A percentile compares a stretch with the other conserved stretches of the same genome.
Evolutionary conservation across 2,888 invertebrate species (phyloP).

Genomic region (Pristionchus exspectatus): DNA sequence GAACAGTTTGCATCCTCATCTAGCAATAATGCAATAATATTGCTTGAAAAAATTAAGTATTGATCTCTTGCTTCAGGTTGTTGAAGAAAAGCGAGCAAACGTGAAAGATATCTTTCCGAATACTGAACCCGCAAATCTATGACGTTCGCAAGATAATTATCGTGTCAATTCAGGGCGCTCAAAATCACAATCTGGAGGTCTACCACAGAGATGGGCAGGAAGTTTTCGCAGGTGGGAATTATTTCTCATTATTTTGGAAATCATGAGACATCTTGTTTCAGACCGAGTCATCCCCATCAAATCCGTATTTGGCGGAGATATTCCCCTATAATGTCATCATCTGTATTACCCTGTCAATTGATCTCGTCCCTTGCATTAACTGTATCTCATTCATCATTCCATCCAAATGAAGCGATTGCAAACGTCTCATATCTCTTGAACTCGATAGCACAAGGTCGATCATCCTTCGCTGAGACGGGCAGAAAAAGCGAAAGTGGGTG

Average conservation of each 20-base stretch:
- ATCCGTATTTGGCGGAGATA: neutral
- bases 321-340: neutral
- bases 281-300: constrained; percentile 14
- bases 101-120: no score
- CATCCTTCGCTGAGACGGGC: neutral
- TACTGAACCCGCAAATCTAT: no score
- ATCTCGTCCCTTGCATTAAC: neutral
- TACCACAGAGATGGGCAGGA: neutral
- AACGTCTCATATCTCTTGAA: neutral
- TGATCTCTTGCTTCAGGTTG: no score
- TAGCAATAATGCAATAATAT: no score
- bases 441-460: neutral
- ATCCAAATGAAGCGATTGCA: neutral
- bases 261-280: neutral
- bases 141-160: no score
- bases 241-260: no score
- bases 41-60: no score
- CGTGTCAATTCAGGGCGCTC: neutral
- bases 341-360: neutral
- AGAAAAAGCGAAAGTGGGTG: neutral
- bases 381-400: neutral
- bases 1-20: no score
- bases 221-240: neutral
- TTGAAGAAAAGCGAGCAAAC: no score
- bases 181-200: neutral